Conservation (phyloP, 2,113 vertebrate genomes). For the Bostrychus sinensis region DNA sequence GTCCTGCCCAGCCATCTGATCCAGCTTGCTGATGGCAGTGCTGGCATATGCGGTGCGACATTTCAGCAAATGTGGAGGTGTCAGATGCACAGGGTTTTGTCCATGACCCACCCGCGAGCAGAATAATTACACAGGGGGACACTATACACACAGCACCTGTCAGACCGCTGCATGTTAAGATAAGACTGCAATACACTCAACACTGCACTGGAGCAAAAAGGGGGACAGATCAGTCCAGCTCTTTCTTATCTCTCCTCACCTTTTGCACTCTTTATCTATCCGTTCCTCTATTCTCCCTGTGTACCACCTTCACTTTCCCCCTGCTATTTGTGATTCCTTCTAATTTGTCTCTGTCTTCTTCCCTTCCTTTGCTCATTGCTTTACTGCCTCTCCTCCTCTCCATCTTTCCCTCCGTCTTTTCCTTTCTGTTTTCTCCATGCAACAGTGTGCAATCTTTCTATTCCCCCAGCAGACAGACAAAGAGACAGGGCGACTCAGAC, state of each 20-base stretch:
- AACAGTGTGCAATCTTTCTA: constrained; percentile 67
- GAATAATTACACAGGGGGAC: constrained; percentile 34
- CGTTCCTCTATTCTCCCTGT: constrained; percentile 24
- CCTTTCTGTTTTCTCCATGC: constrained; percentile 37
- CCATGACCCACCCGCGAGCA: constrained; percentile 26
- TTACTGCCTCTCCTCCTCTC: not conserved
- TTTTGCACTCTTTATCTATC: constrained; percentile 48
- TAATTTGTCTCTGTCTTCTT: constrained; percentile 31
- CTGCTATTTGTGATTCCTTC: constrained; percentile 26
- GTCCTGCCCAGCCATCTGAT: constrained; percentile 25
- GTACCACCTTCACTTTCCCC: constrained; percentile 9
- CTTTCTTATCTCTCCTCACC: constrained; percentile 55
- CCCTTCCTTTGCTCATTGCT: not conserved
- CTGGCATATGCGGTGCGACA: constrained; percentile 31
- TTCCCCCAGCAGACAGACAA: constrained; percentile 58
- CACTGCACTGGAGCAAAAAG: constrained; percentile 55
- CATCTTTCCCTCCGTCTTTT: constrained; percentile 7
- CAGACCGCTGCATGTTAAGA: constrained; percentile 48
- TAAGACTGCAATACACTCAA: constrained; percentile 46
- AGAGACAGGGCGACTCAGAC: constrained; percentile 54
- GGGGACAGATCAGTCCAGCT: constrained; percentile 37
- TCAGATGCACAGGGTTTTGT: constrained; percentile 43
- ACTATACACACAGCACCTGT: constrained; percentile 31
- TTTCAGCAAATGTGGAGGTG: constrained; percentile 32
- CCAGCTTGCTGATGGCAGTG: constrained; percentile 1